Conservation (phyloP, 2,113 vertebrate genomes). For the Callospermophilus lateralis region DNA sequence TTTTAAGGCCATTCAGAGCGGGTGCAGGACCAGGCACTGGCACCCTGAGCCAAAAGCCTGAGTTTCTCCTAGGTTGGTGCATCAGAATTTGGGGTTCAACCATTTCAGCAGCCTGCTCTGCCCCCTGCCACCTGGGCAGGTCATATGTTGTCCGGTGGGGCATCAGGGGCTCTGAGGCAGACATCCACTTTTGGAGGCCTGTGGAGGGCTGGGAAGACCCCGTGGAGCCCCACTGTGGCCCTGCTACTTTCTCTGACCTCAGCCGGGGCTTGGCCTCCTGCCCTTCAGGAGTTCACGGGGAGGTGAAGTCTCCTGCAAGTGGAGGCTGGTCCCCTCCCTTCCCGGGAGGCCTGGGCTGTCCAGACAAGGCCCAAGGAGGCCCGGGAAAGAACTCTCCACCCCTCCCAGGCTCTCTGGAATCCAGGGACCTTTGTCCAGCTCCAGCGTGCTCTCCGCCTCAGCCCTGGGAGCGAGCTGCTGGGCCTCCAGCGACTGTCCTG, state of each 20-base stretch:
- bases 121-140: not conserved
- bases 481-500: not conserved
- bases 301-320: slow-evolving; percentile 59
- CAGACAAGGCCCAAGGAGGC: not conserved
- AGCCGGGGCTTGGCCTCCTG: not conserved
- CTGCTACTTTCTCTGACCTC: slow-evolving; percentile 70
- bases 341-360: slow-evolving; percentile 1
- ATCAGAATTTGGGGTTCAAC: not conserved
- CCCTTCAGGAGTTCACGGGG: slow-evolving; percentile 66
- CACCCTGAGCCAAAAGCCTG: not conserved
- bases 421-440: not conserved
- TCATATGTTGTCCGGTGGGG: not conserved
- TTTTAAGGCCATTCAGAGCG: not conserved
- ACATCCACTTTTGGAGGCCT: not conserved
- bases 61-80: not conserved
- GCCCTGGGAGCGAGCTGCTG: not conserved
- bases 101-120: not conserved
- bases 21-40: accelerated
- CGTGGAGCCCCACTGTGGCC: not conserved
- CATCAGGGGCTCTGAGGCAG: not conserved
- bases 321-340: not conserved
- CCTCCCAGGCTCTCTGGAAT: not conserved
- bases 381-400: not conserved
- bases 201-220: not conserved
- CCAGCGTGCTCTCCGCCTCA: not conserved